Evolutionary conservation across 2,113 vertebrate genomes (phyloP), one percentile per base, ranked within the genome.

Genomic region (Mystacornis crossleyi): DNA sequence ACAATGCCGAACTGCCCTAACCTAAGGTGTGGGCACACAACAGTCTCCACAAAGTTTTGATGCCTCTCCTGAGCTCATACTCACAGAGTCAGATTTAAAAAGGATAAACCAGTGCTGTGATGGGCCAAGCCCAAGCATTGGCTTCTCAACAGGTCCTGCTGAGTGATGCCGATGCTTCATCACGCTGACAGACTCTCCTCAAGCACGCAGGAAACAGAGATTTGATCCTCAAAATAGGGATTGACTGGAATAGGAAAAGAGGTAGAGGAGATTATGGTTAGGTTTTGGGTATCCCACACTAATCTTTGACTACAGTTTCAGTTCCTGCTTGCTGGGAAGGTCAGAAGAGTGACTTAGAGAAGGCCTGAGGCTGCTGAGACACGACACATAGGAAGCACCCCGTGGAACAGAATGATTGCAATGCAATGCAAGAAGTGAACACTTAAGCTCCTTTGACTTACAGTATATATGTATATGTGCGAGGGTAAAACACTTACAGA

Each of bases 401-500:
- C 29, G 6, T 23, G 81, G 82, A 97, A 77, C 29, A 80, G 43
- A 92, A 48, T 1, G 62, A 91, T 69, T 72, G 50, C n/a, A 51
- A 42, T 1, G 36, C 74, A 79, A 0, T 54, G 69, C 38, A 83
- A 92, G 75, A 81, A 95, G 50, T 58, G 80, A 95, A 93, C 96
- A 77, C 72, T 77, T 94, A 93, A 95, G 80, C 93, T 90, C 71
- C 92, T 94, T 86, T 82, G 78, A 86, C 67, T 96, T 90, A 73
- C 29, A 20, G 60, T 34, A 62, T 61, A 80, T 82, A 93, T 80
- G 74, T 93, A 87, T 88, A 90, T 43, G 71, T 47, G 48, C 86
- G 64, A 74, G 55, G 67, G 85, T 81, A 92, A 97, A 96, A 93
- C 11, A 86, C 81, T 93, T 95, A 90, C 93, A 95, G 92, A 95